Conservation (phyloP, 2,797 vertebrate species). For the Phoxinus dragarum region DNA sequence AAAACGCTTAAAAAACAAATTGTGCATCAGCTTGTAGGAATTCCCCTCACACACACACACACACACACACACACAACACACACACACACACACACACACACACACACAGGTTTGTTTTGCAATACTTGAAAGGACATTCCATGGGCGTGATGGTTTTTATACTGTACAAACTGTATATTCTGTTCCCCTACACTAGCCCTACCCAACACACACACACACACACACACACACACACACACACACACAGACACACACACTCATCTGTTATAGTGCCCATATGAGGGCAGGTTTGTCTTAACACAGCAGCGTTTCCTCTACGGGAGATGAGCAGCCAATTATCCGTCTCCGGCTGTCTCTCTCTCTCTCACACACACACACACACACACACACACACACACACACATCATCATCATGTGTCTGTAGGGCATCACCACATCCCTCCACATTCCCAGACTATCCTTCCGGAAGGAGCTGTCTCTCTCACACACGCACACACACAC, state of each 20-base stretch:
- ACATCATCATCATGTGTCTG: background rate
- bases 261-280: conserved; percentile 19
- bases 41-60: background rate
- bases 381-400: too few relatives aligned
- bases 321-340: background rate
- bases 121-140: too few relatives aligned
- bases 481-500: background rate
- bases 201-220: background rate
- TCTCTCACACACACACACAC: too few relatives aligned
- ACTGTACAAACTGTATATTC: too few relatives aligned
- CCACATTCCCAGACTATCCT: conserved; percentile 20
- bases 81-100: too few relatives aligned
- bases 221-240: conserved; percentile 49
- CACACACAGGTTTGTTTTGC: too few relatives aligned
- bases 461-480: background rate
- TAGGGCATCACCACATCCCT: background rate
- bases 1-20: background rate
- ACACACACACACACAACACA: too few relatives aligned
- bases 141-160: too few relatives aligned
- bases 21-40: background rate
- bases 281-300: conserved; percentile 21
- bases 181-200: too few relatives aligned
- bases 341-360: background rate
- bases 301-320: background rate
- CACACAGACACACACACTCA: background rate